Evolutionary conservation across 2,797 vertebrate species (phyloP), one percentile per base, ranked within the genome.

Genomic region (Acanthurus lineatus): DNA sequence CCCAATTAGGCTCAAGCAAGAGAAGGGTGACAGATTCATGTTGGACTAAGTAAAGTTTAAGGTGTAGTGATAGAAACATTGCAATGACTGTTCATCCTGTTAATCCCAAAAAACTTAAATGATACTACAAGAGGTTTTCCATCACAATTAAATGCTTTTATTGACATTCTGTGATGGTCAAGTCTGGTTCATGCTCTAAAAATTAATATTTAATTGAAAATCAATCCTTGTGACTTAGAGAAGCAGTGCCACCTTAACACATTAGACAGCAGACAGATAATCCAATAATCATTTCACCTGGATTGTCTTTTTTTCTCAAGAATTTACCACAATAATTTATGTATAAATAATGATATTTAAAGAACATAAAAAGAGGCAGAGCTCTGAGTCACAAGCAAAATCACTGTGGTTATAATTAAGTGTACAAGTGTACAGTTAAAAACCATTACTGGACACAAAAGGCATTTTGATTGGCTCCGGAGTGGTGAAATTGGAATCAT

Each of bases 21-120:
- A 74, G 58, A n/a, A 64, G 60, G 44, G 40, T 25, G 53, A 71
- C 38, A 40, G 52, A 57, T 72, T 70, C 51, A 74, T 3, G 19
- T 53, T 9, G 2, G 42, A 47, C 17, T 44, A 10, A 42, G 10
- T 9, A 10, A 42, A 42, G 40, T 9, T 9, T 9, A 11, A 42
- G 40, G 40, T 9, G 40, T 2, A 9, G 10, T 42, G 8, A 42
- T 11, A 9, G 1, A 42, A 42, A 42, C 8, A 42, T 9, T 9
- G 40, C 40, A 42, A 42, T 42, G 40, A 42, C 9, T 9, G 40
- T 11, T 42, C 40, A 42, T 42, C 10, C 40, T 32, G 28, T 32
- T 32, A 3, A 32, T 32, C 28, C 28, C 28, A 4, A 4, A 32
- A 32, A 32, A 32, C 5, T 32, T 32, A 32, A 32, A 32, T 32